A percentile compares a stretch with the other conserved stretches of the same genome.
These are phyloP conservation scores for Pantala flavescens DNA, from an alignment of 1,140 invertebrate species.

Conservation along the genomic window DNA sequence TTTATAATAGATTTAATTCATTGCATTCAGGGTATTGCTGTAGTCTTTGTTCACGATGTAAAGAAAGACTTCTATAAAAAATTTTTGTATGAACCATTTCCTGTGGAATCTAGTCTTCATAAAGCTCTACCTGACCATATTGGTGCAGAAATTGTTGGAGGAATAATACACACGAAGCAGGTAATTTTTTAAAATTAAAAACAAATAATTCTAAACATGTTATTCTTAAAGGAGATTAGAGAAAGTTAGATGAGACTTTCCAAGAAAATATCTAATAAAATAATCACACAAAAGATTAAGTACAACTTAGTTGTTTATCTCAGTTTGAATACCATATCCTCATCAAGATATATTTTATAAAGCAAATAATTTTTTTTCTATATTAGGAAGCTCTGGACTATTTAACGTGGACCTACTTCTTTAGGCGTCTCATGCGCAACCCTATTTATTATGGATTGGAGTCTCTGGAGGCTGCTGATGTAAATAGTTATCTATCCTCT, in stretches of 20 bases:
- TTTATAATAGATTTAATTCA: too few relatives aligned
- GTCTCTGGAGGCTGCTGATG: constrained; percentile 54
- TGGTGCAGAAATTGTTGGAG: constrained; percentile 95
- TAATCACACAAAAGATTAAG: too few relatives aligned
- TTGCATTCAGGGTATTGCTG: constrained; percentile 70
- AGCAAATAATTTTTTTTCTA: not conserved
- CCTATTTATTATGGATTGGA: constrained; percentile 86
- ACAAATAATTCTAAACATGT: too few relatives aligned
- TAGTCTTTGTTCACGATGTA: constrained; percentile 93
- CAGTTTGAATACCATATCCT: too few relatives aligned
- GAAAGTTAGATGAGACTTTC: too few relatives aligned
- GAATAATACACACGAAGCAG: constrained; percentile 84
- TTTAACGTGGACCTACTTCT: constrained; percentile 98
- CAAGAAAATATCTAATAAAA: too few relatives aligned
- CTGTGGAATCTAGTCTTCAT: constrained; percentile 91
- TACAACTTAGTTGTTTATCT: too few relatives aligned
- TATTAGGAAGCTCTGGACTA: constrained; percentile 80
- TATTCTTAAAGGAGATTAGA: too few relatives aligned
- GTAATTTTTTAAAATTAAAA: not conserved
- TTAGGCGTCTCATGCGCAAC: constrained; percentile 84
- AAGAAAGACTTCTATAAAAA: constrained; percentile 99
- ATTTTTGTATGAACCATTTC: constrained; percentile 98
- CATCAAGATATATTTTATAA: too few relatives aligned
- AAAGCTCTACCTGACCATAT: constrained; percentile 90
- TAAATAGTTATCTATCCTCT: constrained; percentile 62